A percentile compares a stretch with the other conserved stretches of the same genome.
phyloP scores from a whole-genome alignment of 1,140 invertebrate species.

The Drosophila murphyi region DNA sequence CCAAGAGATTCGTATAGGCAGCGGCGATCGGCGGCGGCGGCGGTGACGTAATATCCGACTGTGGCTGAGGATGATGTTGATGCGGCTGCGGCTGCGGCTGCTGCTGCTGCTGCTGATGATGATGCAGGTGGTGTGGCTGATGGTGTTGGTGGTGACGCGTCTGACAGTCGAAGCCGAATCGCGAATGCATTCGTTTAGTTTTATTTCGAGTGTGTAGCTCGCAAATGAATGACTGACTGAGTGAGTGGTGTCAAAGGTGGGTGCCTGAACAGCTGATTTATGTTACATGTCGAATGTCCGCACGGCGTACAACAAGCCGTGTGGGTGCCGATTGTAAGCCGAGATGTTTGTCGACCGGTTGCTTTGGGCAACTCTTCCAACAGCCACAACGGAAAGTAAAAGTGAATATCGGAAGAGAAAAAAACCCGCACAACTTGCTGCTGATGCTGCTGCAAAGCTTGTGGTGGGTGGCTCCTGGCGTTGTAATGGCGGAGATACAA shows the following conservation, averaged over 20 bases:
- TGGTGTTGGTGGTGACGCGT: slow-evolving; percentile 70
- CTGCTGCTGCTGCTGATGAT: slow-evolving; percentile 47
- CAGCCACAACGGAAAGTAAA: slow-evolving; percentile 63
- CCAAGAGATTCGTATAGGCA: slow-evolving; percentile 67
- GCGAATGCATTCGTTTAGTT: slow-evolving; percentile 83
- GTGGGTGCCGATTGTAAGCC: slow-evolving; percentile 38
- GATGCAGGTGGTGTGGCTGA: slow-evolving; percentile 45
- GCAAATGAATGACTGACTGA: slow-evolving; percentile 31
- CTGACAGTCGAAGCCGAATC: slow-evolving; percentile 77
- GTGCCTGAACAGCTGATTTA: slow-evolving; percentile 1
- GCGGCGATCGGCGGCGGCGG: slow-evolving; percentile 42
- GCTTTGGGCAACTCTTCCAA: slow-evolving; percentile 66
- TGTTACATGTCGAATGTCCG: slow-evolving; percentile 32
- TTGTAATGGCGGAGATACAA: slow-evolving; percentile 32
- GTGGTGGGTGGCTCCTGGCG: slow-evolving; percentile 32
- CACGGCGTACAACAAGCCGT: slow-evolving; percentile 12
- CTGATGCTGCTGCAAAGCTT: neutral
- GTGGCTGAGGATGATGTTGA: slow-evolving; percentile 32
- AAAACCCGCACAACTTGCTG: slow-evolving; percentile 9
- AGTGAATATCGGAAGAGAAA: slow-evolving; percentile 62
- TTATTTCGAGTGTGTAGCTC: slow-evolving; percentile 32
- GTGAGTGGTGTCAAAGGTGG: neutral
- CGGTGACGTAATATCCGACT: slow-evolving; percentile 51
- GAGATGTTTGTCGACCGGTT: slow-evolving; percentile 57
- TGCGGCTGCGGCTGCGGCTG: slow-evolving; percentile 18